A percentile compares a stretch with the other conserved stretches of the same genome.
Conservation (phyloP, 2,797 vertebrate genomes). For the Momotus momota region DNA sequence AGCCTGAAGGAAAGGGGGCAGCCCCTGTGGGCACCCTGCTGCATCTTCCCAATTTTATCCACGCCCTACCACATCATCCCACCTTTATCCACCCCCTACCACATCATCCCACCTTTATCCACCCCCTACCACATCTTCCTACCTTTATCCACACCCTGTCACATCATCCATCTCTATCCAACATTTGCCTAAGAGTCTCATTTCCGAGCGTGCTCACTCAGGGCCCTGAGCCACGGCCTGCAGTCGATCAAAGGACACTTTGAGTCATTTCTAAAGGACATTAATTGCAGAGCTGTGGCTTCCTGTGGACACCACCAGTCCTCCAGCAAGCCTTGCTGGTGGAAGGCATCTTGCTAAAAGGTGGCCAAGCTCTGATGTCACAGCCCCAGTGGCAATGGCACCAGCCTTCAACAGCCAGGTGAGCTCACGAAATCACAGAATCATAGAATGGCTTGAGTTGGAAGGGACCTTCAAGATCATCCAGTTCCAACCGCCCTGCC, state of each 20-base stretch:
- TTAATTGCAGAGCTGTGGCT: neutral
- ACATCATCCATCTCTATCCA: neutral
- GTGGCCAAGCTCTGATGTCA: neutral
- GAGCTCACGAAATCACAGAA: neutral
- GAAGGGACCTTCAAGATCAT: no score
- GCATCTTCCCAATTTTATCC: no score
- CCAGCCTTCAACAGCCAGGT: neutral
- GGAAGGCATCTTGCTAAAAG: neutral
- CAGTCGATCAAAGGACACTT: neutral
- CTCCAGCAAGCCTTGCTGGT: neutral
- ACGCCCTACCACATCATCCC: no score
- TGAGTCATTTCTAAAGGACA: neutral
- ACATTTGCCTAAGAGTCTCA: rapidly evolving
- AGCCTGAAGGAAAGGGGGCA: neutral
- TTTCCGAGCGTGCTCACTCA: rapidly evolving
- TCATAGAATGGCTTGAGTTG: no score
- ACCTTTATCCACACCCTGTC: no score
- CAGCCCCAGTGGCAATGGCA: neutral
- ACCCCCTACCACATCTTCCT: no score
- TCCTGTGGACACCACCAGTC: neutral
- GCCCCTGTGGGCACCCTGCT: neutral
- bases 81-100: no score
- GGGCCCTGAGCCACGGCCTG: neutral
- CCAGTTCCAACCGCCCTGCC: no score
- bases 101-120: no score